Percentiles rank a stretch among this genome's conserved stretches.
Conservation (phyloP, 1,140 invertebrate species). For the Dysdera silvatica region DNA sequence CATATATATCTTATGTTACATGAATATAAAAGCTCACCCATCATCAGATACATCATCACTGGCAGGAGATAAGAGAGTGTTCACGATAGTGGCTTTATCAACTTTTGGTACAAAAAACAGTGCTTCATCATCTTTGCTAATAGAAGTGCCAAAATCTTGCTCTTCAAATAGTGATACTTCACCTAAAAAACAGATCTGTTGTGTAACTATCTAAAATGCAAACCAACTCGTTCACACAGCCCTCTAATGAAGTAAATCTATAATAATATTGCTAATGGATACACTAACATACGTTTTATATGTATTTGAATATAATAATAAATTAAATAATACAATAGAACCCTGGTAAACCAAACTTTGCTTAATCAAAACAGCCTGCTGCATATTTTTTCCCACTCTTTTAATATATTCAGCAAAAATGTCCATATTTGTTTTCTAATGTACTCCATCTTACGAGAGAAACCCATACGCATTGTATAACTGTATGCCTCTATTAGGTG, state of each 20-base stretch:
- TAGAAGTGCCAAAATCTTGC: slow-evolving; percentile 26
- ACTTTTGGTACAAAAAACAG: slow-evolving; percentile 16
- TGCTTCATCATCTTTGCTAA: slow-evolving; percentile 23
- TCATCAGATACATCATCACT: neutral
- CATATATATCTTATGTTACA: no score
- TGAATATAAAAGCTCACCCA: neutral
- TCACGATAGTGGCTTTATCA: neutral
- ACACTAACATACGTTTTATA: neutral
- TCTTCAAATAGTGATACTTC: slow-evolving; percentile 23
- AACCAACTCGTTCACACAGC: neutral
- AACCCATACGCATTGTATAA: no score
- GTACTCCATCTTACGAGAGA: no score
- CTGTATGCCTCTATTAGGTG: no score
- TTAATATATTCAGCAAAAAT: no score
- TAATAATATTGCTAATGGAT: neutral
- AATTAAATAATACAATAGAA: neutral
- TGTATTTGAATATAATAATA: neutral
- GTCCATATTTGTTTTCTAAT: no score
- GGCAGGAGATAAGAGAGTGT: slow-evolving; percentile 1
- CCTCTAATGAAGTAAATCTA: neutral
- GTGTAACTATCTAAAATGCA: neutral
- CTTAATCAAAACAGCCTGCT: no score
- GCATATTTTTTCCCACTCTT: no score
- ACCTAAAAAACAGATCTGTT: neutral
- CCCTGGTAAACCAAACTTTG: neutral